These are phyloP conservation scores for Hexactinellida sp. DNA, from an alignment of 37 sponge, comb jelly and placozoan genomes.

Conservation along the genomic window DNA sequence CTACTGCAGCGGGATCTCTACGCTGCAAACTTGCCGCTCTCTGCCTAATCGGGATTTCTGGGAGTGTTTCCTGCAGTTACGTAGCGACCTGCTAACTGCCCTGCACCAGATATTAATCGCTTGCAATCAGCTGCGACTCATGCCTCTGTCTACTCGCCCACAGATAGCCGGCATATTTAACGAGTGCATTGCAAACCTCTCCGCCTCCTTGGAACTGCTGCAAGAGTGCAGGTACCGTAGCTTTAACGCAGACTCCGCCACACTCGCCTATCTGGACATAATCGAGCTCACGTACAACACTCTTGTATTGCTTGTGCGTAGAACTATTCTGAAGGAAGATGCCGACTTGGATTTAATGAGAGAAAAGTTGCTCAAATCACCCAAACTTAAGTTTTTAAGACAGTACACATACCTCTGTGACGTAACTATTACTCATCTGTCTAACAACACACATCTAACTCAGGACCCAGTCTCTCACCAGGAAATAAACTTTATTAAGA, in stretches of 20 bases:
- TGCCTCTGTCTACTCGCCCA: background rate
- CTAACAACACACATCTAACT: background rate
- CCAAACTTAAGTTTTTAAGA: background rate
- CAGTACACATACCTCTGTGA: background rate
- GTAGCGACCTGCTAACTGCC: background rate
- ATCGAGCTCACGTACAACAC: background rate
- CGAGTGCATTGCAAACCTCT: background rate
- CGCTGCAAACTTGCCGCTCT: background rate
- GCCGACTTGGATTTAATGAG: background rate
- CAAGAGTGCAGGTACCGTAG: background rate
- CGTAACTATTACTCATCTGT: background rate
- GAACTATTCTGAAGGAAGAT: background rate
- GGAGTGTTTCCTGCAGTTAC: background rate
- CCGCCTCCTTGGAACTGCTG: background rate
- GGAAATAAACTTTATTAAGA: background rate
- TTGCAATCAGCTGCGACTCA: background rate
- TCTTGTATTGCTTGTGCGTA: background rate
- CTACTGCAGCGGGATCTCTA: background rate
- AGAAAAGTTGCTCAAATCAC: background rate
- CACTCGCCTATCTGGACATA: background rate
- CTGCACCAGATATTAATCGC: background rate
- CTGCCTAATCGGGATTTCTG: background rate
- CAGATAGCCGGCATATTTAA: background rate
- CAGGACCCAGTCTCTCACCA: background rate
- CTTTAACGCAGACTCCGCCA: background rate